Evolutionary conservation across 23 tunicate species (phyloP), one percentile per base, ranked within the genome.

Genomic region (Halocynthia roretzi): DNA sequence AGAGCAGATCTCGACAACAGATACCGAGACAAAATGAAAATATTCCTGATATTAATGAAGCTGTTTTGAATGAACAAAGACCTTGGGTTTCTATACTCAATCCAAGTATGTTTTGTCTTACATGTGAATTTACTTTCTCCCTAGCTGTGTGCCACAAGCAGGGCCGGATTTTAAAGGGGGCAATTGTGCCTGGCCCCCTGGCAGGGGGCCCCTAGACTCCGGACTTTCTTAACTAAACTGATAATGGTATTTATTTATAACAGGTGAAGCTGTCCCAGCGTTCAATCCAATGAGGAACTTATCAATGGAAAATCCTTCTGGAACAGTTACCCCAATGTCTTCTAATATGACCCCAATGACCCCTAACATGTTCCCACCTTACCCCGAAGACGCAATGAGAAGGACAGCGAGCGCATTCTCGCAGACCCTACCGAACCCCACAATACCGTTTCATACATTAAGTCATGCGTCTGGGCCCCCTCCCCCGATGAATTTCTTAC

Each of bases 231-330:
- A n/a, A n/a, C n/a, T n/a, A n/a, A n/a, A n/a, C n/a, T n/a, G n/a
- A n/a, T n/a, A n/a, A n/a, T n/a, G n/a, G n/a, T n/a, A n/a, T n/a
- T 60, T n/a, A 60, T 60, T 18, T 60, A 15, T 19, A 15, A 23
- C 75, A 70, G 75, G 75, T 56, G 78, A 74, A 74, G 78, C 78
- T 8, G 21, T 74, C n/a, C 78, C 78, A 22, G 55, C 76, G 10
- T 11, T 20, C 17, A 10, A 53, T 8, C 70, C 70, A 15, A 65
- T 65, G n/a, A 9, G 10, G 2, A 65, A 65, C 70, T 14, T 58
- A n/a, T 15, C n/a, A 31, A 31, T 31, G 44, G 44, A 31, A 31
- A 31, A 31, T 31, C 44, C 44, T 31, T 31, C 44, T 31, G 44
- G 44, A 1, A 31, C 44, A 31, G 44, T 31, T 31, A 31, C 44